A percentile compares a stretch with the other conserved stretches of the same genome.
These are phyloP conservation scores for Diplolepis rosae DNA, from an alignment of 2,888 invertebrate species.

Conservation along the genomic window DNA sequence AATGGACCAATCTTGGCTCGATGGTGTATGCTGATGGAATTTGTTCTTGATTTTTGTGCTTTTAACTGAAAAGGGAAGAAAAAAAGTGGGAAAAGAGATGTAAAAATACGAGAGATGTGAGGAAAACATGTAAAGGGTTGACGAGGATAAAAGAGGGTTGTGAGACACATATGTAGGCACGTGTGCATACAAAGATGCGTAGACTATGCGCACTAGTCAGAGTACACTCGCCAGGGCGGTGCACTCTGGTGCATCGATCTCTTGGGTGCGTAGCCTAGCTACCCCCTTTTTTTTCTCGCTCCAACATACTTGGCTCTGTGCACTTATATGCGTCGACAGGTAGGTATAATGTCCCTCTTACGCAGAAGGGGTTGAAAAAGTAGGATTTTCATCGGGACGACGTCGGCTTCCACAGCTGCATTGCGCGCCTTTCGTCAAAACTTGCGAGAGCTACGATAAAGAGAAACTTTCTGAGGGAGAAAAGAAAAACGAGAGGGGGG, in stretches of 20 bases:
- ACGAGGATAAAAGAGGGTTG: slow-evolving; percentile 59
- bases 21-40: neutral
- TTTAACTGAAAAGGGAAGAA: neutral
- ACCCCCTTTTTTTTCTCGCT: slow-evolving; percentile 56
- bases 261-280: slow-evolving; percentile 67
- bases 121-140: slow-evolving; percentile 47
- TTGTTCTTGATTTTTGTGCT: neutral
- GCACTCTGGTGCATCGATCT: slow-evolving; percentile 73
- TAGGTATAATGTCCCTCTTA: slow-evolving; percentile 60
- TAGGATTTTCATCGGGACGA: slow-evolving; percentile 58
- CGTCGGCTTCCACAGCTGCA: slow-evolving; percentile 42
- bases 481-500: slow-evolving; percentile 34
- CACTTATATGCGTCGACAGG: slow-evolving; percentile 64
- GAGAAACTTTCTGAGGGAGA: slow-evolving; percentile 41
- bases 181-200: slow-evolving; percentile 69
- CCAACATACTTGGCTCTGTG: slow-evolving; percentile 58
- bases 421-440: no score
- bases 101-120: slow-evolving; percentile 29
- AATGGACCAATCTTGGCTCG: no score
- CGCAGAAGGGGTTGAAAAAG: slow-evolving; percentile 57
- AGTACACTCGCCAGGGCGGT: slow-evolving; percentile 67
- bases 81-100: slow-evolving; percentile 31
- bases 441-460: slow-evolving; percentile 11
- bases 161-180: slow-evolving; percentile 49
- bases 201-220: slow-evolving; percentile 60